Evolutionary conservation across 2,797 vertebrate genomes (phyloP), one percentile per base, ranked within the genome.

Genomic region (Falco biarmicus): DNA sequence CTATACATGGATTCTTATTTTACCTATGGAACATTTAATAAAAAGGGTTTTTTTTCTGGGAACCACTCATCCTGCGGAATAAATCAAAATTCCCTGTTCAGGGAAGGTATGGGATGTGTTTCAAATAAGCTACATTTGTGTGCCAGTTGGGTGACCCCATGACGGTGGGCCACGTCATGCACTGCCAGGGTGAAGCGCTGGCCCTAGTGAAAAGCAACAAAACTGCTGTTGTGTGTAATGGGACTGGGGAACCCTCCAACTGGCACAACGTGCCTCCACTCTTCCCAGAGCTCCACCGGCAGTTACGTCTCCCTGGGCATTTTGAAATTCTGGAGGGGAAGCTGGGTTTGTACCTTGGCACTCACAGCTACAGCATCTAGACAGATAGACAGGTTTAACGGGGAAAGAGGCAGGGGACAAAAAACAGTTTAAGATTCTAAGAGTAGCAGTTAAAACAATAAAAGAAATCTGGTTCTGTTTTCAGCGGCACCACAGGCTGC

Each of bases 141-240:
- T 21, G 22, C 34, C 57, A 13, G 37, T 31, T n/a, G 57, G 26
- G 37, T 87, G 56, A 70, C 21, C 21, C 54, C 31, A 12, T 0
- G 2, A 43, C 61, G 25, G 6, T 19, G 13, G 24, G 9, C 11
- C n/a, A 12, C 2, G 3, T 17, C 37, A 14, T 1, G 14, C 14
- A 9, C 15, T 14, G 21, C 29, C 39, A 77, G 20, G 28, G 34
- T 25, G 68, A 86, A 63, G 34, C 24, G 37, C 28, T 1, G 50
- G 29, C 37, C 32, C 39, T 51, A 26, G 28, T 4, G 34, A 66
- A 19, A 41, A 88, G 41, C 31, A 43, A 5, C 21, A 89, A 69
- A 65, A 17, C 11, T 84, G 32, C 69, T 39, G 32, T 3, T 51
- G 24, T n/a, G 10, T 31, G 31, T 10, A 9, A 11, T 9, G 17